Evolutionary conservation across 1,140 invertebrate species (phyloP).

Genomic region (Heliconius melpomene): DNA sequence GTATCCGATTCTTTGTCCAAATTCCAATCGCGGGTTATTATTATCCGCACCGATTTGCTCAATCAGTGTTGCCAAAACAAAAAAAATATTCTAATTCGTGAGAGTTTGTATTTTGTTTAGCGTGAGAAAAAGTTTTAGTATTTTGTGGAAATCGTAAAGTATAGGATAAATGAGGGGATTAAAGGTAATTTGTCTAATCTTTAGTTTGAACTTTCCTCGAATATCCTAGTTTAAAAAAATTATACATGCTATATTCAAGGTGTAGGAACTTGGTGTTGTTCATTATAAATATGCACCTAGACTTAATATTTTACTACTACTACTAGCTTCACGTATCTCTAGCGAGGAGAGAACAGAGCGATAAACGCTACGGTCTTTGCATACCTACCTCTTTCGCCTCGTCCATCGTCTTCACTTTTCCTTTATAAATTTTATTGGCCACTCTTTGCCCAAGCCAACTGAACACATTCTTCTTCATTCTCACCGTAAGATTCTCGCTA

Average conservation of each 20-base stretch:
- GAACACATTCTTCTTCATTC: too few relatives aligned
- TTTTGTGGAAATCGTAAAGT: conserved; percentile 39
- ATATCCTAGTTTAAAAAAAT: conserved; percentile 22
- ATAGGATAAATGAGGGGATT: conserved; percentile 37
- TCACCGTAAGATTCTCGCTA: too few relatives aligned
- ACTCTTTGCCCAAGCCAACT: too few relatives aligned
- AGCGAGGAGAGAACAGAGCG: too few relatives aligned
- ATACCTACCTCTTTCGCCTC: too few relatives aligned
- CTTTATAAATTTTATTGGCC: too few relatives aligned
- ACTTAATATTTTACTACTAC: too few relatives aligned
- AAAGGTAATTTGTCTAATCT: conserved; percentile 40
- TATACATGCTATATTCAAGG: neutral
- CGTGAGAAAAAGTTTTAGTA: conserved; percentile 61
- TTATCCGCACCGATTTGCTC: conserved; percentile 68
- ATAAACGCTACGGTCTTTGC: too few relatives aligned
- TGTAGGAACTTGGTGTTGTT: neutral
- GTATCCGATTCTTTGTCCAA: conserved; percentile 58
- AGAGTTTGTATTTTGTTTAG: conserved; percentile 58
- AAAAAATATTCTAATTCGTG: conserved; percentile 72
- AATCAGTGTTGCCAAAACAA: conserved; percentile 59
- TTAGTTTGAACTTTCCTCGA: conserved; percentile 27
- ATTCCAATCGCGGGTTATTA: conserved; percentile 64
- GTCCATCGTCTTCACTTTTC: too few relatives aligned
- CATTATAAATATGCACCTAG: neutral
- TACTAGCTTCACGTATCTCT: too few relatives aligned